Evolutionary conservation across 2,888 invertebrate genomes (phyloP).

Genomic region (Nemurella pictetii): DNA sequence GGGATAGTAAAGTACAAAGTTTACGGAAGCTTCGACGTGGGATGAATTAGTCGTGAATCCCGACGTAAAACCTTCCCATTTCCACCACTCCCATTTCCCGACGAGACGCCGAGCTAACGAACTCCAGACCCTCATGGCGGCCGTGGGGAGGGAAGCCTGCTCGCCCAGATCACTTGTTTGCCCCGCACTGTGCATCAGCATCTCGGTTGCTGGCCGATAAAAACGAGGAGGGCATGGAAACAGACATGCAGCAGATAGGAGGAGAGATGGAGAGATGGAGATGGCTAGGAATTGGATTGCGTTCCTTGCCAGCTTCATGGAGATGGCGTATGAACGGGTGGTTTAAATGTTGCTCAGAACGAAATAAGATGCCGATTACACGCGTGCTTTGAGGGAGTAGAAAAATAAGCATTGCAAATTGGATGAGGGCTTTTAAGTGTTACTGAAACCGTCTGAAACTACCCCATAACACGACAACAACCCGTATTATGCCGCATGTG

Average conservation of each 20-base stretch:
- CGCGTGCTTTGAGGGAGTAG: not conserved
- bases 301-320: not conserved
- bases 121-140: constrained; percentile 3
- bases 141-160: not conserved
- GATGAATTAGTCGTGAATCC: constrained; percentile 2
- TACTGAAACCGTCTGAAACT: not conserved
- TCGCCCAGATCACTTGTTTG: not conserved
- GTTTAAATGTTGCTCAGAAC: not conserved
- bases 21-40: constrained; percentile 1
- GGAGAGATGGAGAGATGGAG: not conserved
- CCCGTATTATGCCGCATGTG: not conserved
- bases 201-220: not conserved
- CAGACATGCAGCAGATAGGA: not conserved
- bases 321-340: not conserved
- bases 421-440: not conserved
- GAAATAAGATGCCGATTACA: not conserved
- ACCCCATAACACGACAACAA: not conserved
- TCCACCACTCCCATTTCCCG: not conserved
- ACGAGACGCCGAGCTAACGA: not conserved
- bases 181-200: not conserved
- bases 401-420: not conserved
- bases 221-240: not conserved
- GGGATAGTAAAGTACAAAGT: constrained; percentile 11
- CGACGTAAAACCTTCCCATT: not conserved
- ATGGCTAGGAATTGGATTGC: not conserved